Evolutionary conservation across 2,797 vertebrate species (phyloP).

Genomic region (Arnoldichthys spilopterus): DNA sequence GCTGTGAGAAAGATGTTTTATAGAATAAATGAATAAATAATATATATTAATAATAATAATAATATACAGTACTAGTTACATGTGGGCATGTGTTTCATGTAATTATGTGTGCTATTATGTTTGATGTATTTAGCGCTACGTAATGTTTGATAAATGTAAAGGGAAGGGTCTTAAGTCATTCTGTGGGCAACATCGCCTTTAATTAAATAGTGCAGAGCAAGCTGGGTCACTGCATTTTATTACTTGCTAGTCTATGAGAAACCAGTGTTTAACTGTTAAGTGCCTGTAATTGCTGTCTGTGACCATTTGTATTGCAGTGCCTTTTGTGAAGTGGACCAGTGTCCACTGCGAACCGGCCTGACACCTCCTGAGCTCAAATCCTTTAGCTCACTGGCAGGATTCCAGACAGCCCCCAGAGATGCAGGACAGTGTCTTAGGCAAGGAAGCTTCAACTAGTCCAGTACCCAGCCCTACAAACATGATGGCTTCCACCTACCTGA

Average conservation of each 20-base stretch:
- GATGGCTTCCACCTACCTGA: constrained; percentile 24
- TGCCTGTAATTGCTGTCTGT: constrained; percentile 66
- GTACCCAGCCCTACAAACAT: constrained; percentile 63
- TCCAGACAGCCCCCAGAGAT: constrained; percentile 84
- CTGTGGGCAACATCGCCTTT: background rate
- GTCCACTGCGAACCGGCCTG: constrained; percentile 82
- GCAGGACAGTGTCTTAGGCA: constrained; percentile 88
- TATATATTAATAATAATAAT: background rate
- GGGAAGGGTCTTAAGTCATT: background rate
- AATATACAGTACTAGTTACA: too few relatives aligned
- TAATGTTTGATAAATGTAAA: background rate
- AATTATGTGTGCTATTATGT: constrained; percentile 6
- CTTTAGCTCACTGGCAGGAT: constrained; percentile 85
- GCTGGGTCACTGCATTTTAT: constrained; percentile 14
- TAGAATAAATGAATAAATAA: background rate
- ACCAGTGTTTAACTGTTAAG: constrained; percentile 45
- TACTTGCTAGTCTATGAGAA: constrained; percentile 24
- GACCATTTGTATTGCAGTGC: constrained; percentile 79
- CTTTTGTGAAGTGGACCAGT: constrained; percentile 86
- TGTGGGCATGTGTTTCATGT: background rate
- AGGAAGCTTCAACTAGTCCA: constrained; percentile 72
- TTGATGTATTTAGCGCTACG: background rate
- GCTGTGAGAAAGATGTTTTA: background rate
- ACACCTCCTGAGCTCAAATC: constrained; percentile 85
- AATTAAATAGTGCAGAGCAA: constrained; percentile 3